Conservation (phyloP, 2,888 invertebrate genomes). For the Idaea aversata region DNA sequence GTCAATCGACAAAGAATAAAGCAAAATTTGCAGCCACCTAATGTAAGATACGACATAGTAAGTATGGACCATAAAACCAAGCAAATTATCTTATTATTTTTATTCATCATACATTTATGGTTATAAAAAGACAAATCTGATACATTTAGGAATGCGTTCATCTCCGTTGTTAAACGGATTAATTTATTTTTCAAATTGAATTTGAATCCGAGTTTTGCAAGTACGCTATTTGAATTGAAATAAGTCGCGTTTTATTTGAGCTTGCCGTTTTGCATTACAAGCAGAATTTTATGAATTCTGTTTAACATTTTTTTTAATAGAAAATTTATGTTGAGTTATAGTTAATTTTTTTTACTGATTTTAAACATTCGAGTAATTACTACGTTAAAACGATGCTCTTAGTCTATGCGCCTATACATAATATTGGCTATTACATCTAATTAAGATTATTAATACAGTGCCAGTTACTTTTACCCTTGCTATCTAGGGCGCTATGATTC, state of each 20-base stretch:
- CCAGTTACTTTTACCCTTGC: too few species aligned
- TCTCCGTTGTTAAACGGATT: conserved; percentile 25
- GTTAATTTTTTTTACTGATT: not conserved
- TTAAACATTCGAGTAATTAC: not conserved
- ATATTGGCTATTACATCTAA: too few species aligned
- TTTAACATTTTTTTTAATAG: conserved; percentile 23
- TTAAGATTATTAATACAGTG: too few species aligned
- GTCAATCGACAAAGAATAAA: too few species aligned
- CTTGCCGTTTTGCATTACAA: conserved; percentile 14
- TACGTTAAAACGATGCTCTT: too few species aligned
- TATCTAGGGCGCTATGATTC: too few species aligned
- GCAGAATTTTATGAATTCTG: conserved; percentile 18
- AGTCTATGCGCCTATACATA: too few species aligned
- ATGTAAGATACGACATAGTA: not conserved
- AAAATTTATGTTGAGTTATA: not conserved
- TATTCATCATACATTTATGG: not conserved
- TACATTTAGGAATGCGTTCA: not conserved
- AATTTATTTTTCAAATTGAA: conserved; percentile 40
- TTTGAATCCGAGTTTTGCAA: conserved; percentile 22
- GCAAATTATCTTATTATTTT: not conserved
- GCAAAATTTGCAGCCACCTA: not conserved
- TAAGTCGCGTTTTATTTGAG: conserved; percentile 16
- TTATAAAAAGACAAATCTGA: not conserved
- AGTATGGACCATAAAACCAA: not conserved
- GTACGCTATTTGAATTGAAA: conserved; percentile 34